A percentile compares a stretch with the other conserved stretches of the same genome.
Evolutionary conservation across 2,888 invertebrate genomes (phyloP).

Genomic region (Phortica okadai): DNA sequence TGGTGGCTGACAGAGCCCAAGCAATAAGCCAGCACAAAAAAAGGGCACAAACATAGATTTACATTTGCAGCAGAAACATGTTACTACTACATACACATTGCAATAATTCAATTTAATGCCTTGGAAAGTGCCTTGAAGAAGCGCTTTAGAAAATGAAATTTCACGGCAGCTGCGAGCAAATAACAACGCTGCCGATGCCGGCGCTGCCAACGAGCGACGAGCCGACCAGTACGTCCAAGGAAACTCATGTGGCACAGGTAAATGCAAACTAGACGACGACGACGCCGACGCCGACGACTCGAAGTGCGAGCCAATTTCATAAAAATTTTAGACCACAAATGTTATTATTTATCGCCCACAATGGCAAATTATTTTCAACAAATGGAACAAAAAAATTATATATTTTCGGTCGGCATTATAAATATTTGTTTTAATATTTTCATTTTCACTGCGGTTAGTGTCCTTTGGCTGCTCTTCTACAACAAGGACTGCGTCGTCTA

Average conservation of each 20-base stretch:
- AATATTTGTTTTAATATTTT: background rate
- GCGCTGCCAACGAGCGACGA: too few relatives aligned
- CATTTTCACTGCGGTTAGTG: background rate
- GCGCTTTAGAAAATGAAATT: conserved; percentile 33
- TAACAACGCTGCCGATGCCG: background rate
- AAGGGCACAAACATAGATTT: background rate
- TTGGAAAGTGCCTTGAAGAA: conserved; percentile 37
- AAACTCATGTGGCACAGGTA: background rate
- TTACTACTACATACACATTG: conserved; percentile 33
- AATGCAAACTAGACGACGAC: background rate
- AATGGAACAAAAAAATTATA: background rate
- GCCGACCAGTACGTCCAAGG: too few relatives aligned
- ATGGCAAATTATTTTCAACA: background rate
- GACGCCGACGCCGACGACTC: background rate
- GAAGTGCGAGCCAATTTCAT: conserved; percentile 37
- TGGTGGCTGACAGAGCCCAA: conserved; percentile 6
- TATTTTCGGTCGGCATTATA: background rate
- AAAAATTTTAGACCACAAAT: conserved; percentile 40
- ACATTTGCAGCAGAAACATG: conserved; percentile 36
- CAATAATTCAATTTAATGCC: conserved; percentile 63
- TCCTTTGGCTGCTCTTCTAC: background rate
- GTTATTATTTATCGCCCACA: conserved; percentile 46
- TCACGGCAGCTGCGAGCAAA: background rate
- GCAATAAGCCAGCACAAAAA: background rate
- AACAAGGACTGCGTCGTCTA: background rate